Conservation (phyloP, 1,140 invertebrate genomes). For the Drosophila rhopaloa region DNA sequence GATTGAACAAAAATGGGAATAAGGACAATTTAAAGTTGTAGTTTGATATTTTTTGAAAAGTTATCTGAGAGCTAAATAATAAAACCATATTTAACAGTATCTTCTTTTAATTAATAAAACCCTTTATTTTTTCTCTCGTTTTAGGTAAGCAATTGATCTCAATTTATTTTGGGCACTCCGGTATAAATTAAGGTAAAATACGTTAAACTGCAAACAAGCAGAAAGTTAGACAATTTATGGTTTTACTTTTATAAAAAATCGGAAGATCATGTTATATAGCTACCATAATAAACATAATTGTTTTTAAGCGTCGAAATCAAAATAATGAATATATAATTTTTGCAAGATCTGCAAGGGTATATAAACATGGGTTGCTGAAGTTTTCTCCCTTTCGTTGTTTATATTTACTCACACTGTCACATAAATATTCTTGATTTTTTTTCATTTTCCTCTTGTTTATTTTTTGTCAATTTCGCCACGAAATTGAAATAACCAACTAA, state of each 20-base stretch:
- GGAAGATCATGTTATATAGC: too few relatives aligned
- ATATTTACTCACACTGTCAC: not conserved
- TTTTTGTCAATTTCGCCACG: not conserved
- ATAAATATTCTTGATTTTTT: not conserved
- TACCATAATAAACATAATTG: too few relatives aligned
- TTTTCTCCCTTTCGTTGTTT: not conserved
- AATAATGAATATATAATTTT: too few relatives aligned
- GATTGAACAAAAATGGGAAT: not conserved
- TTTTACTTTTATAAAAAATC: too few relatives aligned
- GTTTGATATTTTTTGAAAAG: not conserved
- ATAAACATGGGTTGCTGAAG: too few relatives aligned
- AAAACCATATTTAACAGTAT: too few relatives aligned
- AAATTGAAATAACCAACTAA: constrained; percentile 20
- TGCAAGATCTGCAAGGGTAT: too few relatives aligned
- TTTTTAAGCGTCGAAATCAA: too few relatives aligned
- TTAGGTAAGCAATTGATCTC: constrained; percentile 19
- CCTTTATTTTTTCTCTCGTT: constrained; percentile 14
- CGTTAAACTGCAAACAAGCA: too few relatives aligned
- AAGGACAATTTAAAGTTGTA: not conserved
- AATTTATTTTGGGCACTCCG: not conserved
- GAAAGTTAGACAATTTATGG: too few relatives aligned
- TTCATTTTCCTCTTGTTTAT: not conserved
- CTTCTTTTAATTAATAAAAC: too few relatives aligned
- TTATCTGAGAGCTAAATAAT: not conserved
- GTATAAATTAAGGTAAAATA: not conserved